Evolutionary conservation across 2,113 vertebrate genomes (phyloP).

Genomic region (rabbit (Oryctolagus cuniculus)): mOryCun1.1 NC_091432.1:110272001-110272500

Average conservation of each 20-base stretch:
- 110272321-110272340: slow-evolving; percentile 96
- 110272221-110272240: slow-evolving; percentile 88
- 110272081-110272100: slow-evolving; percentile 93
- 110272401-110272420: slow-evolving; percentile 93
- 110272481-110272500: slow-evolving; percentile 87
- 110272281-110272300: slow-evolving; percentile 91
- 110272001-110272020: slow-evolving; percentile 97
- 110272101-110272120: slow-evolving; percentile 92
- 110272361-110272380: slow-evolving; percentile 88
- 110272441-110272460: slow-evolving; percentile 91
- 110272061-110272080: slow-evolving; percentile 87
- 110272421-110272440: slow-evolving; percentile 98
- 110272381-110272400: slow-evolving; percentile 93
- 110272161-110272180: slow-evolving; percentile 98
- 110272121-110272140: slow-evolving; percentile 95
- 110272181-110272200: slow-evolving; percentile 97
- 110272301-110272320: slow-evolving; percentile 98
- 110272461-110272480: slow-evolving; percentile 87
- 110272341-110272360: slow-evolving; percentile 90
- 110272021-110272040: slow-evolving; percentile 98
- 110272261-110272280: slow-evolving; percentile 90
- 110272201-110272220: slow-evolving; percentile 92
- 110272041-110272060: slow-evolving; percentile 90
- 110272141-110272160: slow-evolving; percentile 95
- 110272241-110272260: slow-evolving; percentile 88